Conservation (phyloP, 2,113 vertebrate species). For the Eira barbara region DNA sequence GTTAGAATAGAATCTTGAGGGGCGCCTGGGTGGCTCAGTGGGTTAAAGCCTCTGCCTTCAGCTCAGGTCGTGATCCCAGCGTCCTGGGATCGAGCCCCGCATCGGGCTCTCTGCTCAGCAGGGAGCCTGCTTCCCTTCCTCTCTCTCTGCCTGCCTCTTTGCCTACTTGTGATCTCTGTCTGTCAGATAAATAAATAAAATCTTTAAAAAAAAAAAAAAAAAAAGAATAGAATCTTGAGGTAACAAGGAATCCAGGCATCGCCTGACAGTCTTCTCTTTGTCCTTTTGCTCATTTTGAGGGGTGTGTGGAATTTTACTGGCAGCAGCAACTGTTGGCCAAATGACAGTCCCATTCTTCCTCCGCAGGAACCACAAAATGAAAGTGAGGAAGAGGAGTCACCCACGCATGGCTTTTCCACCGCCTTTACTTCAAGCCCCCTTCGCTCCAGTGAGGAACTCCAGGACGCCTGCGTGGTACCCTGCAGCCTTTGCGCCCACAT, state of each 20-base stretch:
- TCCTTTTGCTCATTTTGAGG: not conserved
- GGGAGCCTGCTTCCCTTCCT: too few species aligned
- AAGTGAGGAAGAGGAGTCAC: not conserved
- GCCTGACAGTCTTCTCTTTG: not conserved
- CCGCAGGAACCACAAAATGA: fast-evolving
- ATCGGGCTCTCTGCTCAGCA: too few species aligned
- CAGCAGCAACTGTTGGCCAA: not conserved
- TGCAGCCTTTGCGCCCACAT: not conserved
- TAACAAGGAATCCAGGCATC: not conserved
- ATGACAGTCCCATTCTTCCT: not conserved
- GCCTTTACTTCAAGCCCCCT: fast-evolving
- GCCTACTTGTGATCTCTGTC: too few species aligned
- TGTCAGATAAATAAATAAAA: too few species aligned
- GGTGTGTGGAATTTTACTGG: not conserved
- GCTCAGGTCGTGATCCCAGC: too few species aligned
- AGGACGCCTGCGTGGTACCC: fast-evolving
- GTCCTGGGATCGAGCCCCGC: too few species aligned
- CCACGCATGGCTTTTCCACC: fast-evolving
- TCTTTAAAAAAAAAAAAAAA: not conserved
- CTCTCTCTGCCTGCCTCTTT: too few species aligned
- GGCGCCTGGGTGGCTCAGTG: too few species aligned
- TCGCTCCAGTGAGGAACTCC: fast-evolving
- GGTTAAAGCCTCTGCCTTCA: too few species aligned
- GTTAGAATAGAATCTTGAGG: not conserved
- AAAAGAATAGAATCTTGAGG: not conserved